Base-by-base conservation (phyloP, 2,797 vertebrate species). In the Microctenopoma stevenorrisi region DNA sequence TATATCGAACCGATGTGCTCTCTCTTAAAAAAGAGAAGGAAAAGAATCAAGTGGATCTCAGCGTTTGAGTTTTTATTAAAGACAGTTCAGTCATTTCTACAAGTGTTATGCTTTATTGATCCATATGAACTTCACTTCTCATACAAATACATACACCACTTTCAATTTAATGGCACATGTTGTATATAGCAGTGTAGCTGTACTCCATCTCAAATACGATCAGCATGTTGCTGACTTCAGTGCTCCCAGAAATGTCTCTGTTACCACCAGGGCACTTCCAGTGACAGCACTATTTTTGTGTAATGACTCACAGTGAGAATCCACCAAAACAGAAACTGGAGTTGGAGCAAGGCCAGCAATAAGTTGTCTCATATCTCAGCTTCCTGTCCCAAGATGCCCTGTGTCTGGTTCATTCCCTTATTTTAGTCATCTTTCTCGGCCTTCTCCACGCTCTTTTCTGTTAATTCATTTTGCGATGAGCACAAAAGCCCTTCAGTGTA, bases 381-480 rank as follows among this genome's bases (percentile, higher is more conserved):
- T 75, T 68, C 57, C 40, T 78, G 49, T 81, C 83, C 82, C 78
- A 68, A 81, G 73, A 83, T 83, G 73, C 66, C 61, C 64, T 72
- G 46, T 67, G 63, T 64, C 73, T 77, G 57, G 57, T 58, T 68
- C 51, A 33, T 61, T 57, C 26, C 18, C 53, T 66, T 55, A 37
- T 78, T 79, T 77, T 81, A 59, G 46, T 68, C 50, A 46, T 81
- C 52, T 59, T 42, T 65, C 30, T 50, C 42, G 66, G 50, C 51
- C 46, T 71, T 63, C 35, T 48, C 56, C 0, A 0, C 6, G 2
- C 42, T 75, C 56, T 66, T 72, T 79, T 63, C 68, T 82, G 16
- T 77, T 49, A 60, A 71, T 51, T 80, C 28, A 37, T 75, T 73
- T 77, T 30, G 64, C 22, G 7, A 79, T 64, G 80, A 78, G 54